Base-by-base conservation (phyloP, 1,140 invertebrate species). In the Wiebesia pumilae region DNA sequence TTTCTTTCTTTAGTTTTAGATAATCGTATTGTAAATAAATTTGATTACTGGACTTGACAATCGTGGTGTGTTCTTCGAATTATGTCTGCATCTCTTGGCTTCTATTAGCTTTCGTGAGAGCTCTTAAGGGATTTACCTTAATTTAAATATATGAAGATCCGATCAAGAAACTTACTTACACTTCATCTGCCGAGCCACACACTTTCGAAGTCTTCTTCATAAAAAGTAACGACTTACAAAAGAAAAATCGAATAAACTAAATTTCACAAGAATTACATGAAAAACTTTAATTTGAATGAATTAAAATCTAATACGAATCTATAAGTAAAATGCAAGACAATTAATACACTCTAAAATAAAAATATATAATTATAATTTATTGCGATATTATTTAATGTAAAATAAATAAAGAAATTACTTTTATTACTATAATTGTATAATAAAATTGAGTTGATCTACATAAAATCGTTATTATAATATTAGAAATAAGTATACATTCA, bases 61-160 rank as follows among this genome's bases (percentile, higher is more conserved):
- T 85, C 21, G 16, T 40, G n/a, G 21, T 69, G 21, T 33, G 21
- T 58, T 30, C 38, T 35, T 82, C 40, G 3, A 30, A n/a, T 83
- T 16, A 27, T 43, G 14, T 35, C 21, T 54, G 65, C 79, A 40
- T 43, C 27, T 75, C 35, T 71, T 38, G 35, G n/a, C 33, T 19
- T 24, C 24, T 43, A 75, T 75, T 75, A 75, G 24, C 21, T 75
- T 75, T 75, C 40, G 6, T 19, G 19, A 43, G 40, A 27, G 51
- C 30, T 80, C 51, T 80, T 80, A 62, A 80, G 78, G 54, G 24
- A 47, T 10, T 58, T 80, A 78, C 30, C 40, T 69, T 86, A 83
- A 83, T 86, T 86, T 78, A 78, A 86, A 86, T 86, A 54, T 83
- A 86, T 78, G 58, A 83, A 67, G 81, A 86, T 9, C 73, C 33